phyloP scores from a whole-genome alignment of 2,888 invertebrate genomes.

The Melipona bicolor region DNA sequence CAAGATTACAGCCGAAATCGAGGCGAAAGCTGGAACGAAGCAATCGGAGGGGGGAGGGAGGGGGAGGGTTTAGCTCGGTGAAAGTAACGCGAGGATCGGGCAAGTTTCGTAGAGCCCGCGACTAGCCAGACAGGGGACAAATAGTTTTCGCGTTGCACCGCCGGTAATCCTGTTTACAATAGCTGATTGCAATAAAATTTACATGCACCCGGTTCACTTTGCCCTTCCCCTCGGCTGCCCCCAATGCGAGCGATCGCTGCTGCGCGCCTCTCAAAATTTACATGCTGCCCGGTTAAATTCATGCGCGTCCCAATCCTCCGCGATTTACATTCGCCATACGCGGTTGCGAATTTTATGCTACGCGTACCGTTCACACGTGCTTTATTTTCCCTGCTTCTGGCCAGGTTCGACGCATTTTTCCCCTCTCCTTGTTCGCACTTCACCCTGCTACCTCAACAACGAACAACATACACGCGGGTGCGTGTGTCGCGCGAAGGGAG shows the following conservation, averaged over 20 bases:
- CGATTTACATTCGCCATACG: conserved; percentile 73
- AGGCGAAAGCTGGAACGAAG: conserved; percentile 16
- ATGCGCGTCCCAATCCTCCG: conserved; percentile 66
- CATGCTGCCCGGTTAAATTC: conserved; percentile 71
- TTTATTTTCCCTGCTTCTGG: conserved; percentile 58
- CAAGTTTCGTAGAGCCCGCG: conserved; percentile 24
- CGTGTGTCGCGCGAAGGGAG: not conserved
- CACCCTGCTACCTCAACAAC: not conserved
- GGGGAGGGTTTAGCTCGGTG: not conserved
- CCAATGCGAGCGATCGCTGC: not conserved
- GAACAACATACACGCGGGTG: not conserved
- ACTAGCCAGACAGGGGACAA: conserved; percentile 49
- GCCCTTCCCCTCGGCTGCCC: not conserved
- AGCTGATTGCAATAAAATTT: conserved; percentile 74
- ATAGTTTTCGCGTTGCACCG: conserved; percentile 67
- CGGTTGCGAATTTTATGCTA: conserved; percentile 67
- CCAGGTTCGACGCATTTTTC: conserved; percentile 15
- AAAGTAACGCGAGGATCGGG: conserved; percentile 26
- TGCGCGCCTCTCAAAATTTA: conserved; percentile 62
- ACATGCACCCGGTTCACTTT: conserved; percentile 61
- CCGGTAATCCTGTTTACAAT: conserved; percentile 73
- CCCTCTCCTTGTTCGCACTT: not conserved
- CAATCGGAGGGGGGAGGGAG: not conserved
- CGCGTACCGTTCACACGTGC: conserved; percentile 70
- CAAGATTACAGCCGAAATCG: not conserved